A percentile compares a stretch with the other conserved stretches of the same genome.
These are phyloP conservation scores for Saguinus midas DNA, from an alignment of 2,113 vertebrate genomes.

Conservation along the genomic window DNA sequence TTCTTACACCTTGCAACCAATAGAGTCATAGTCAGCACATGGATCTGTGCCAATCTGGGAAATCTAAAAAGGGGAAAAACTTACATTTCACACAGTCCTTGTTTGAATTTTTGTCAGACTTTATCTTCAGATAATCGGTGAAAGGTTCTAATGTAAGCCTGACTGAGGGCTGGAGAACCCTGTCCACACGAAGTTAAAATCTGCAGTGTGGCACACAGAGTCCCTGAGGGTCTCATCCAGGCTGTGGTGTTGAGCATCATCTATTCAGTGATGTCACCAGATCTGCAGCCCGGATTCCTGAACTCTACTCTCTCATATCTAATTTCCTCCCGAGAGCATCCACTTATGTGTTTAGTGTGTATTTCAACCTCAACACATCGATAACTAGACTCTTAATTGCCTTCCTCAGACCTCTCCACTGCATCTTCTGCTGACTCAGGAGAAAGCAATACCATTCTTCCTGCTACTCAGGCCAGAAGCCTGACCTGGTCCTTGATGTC, in stretches of 20 bases:
- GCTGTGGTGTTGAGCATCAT: rapidly evolving
- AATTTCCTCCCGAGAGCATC: background rate
- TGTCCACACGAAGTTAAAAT: background rate
- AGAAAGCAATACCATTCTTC: rapidly evolving
- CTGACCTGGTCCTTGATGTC: background rate
- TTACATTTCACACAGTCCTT: background rate
- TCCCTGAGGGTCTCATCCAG: background rate
- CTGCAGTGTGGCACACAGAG: too few species aligned
- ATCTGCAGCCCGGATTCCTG: background rate
- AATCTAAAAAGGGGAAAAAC: background rate
- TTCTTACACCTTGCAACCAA: background rate
- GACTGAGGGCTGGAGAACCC: background rate
- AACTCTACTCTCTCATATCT: background rate
- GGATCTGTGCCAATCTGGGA: background rate
- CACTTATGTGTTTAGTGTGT: background rate
- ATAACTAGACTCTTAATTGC: background rate
- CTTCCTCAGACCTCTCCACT: too few species aligned
- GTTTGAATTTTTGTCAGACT: background rate
- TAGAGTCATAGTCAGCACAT: background rate
- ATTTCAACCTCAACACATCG: background rate
- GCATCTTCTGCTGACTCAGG: background rate
- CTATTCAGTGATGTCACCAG: background rate
- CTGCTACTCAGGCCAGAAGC: background rate
- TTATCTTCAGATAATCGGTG: background rate
- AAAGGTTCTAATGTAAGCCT: background rate